Evolutionary conservation across 2,888 invertebrate genomes (phyloP).

Genomic region (Archaeoteleia sp.): DNA sequence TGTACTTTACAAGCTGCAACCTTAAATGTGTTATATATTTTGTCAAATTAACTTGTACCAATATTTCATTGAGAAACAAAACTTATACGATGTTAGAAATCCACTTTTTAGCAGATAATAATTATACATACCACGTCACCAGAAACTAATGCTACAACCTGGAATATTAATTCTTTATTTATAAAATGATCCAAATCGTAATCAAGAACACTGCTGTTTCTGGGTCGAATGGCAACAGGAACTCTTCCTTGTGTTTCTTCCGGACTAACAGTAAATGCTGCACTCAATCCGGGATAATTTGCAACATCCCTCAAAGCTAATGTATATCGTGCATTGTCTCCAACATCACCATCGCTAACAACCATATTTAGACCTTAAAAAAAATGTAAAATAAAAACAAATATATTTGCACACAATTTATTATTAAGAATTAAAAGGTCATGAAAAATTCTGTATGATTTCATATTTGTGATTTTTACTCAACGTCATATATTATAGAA

Average conservation of each 20-base stretch:
- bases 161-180: conserved; percentile 80
- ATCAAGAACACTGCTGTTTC: conserved; percentile 81
- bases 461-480: background rate
- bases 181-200: conserved; percentile 81
- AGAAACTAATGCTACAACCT: conserved; percentile 80
- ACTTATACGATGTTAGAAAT: too few species aligned
- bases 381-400: too few species aligned
- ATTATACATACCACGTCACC: conserved; percentile 74
- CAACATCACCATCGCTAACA: conserved; percentile 84
- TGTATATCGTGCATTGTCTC: conserved; percentile 83
- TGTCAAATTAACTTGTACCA: background rate
- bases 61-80: too few species aligned
- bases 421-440: too few species aligned
- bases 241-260: conserved; percentile 83
- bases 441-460: conserved; percentile 8
- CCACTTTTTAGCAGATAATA: too few species aligned
- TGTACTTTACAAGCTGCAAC: conserved; percentile 79
- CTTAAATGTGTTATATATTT: conserved; percentile 62
- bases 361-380: conserved; percentile 81
- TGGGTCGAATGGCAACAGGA: conserved; percentile 83
- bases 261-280: conserved; percentile 78
- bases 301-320: conserved; percentile 79
- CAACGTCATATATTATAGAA: too few species aligned
- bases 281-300: conserved; percentile 68
- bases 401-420: too few species aligned